Percentiles rank a stretch among this genome's conserved stretches.
These are phyloP conservation scores for Jaculus jaculus DNA, from an alignment of 2,113 vertebrate species.

Conservation along the genomic window DNA sequence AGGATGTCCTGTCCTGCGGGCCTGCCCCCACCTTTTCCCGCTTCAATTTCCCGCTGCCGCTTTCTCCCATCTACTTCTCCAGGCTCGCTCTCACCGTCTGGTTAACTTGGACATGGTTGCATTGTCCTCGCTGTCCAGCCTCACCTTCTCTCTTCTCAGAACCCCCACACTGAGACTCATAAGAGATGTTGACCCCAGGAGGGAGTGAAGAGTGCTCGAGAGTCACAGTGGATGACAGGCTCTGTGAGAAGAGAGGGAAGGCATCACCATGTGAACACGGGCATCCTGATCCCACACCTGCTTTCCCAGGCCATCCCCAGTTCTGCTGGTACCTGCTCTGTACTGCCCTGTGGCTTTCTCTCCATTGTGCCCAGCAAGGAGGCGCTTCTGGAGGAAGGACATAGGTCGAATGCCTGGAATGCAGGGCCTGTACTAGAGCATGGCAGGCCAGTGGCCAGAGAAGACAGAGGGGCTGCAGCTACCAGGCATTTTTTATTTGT, in stretches of 20 bases:
- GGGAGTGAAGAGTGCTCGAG: conserved; percentile 84
- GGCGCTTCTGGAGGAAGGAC: background rate
- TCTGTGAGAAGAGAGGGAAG: conserved; percentile 72
- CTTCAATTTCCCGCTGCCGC: background rate
- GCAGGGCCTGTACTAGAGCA: background rate
- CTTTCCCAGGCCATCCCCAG: background rate
- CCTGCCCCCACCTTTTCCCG: background rate
- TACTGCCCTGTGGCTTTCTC: background rate
- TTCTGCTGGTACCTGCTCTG: background rate
- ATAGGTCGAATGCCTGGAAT: no score
- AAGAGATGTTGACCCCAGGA: conserved; percentile 81
- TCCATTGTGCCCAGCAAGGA: background rate
- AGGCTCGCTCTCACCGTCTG: conserved; percentile 80
- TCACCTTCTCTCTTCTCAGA: conserved; percentile 27
- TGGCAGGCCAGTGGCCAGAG: background rate
- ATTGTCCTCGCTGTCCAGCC: conserved; percentile 75
- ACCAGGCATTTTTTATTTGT: background rate
- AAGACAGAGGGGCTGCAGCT: background rate
- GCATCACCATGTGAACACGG: background rate
- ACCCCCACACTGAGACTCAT: conserved; percentile 80
- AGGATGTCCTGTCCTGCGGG: background rate
- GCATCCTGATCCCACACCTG: background rate
- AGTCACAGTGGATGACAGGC: conserved; percentile 85
- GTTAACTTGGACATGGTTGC: conserved; percentile 80
- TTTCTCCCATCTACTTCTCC: background rate